phyloP scores from a whole-genome alignment of 2,113 vertebrate species.

The Ciconia stormi region DNA sequence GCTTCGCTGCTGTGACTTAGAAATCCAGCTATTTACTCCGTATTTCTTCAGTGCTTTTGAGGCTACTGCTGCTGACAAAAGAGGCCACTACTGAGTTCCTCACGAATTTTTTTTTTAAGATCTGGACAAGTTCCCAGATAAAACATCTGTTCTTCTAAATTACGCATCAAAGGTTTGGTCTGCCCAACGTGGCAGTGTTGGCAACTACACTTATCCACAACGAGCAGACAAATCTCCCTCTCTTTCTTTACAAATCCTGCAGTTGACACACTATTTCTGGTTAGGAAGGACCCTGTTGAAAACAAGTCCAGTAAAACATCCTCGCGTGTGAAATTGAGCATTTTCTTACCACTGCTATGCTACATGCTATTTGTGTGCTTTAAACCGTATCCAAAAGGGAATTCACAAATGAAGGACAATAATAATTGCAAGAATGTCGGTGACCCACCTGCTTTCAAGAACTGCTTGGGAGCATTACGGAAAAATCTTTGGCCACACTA shows the following conservation, averaged over 20 bases:
- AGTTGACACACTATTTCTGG: background rate
- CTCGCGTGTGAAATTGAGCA: background rate
- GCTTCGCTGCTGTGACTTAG: background rate
- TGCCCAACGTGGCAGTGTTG: background rate
- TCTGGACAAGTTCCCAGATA: slow-evolving; percentile 42
- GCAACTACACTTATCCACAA: background rate
- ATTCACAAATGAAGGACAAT: background rate
- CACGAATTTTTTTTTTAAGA: background rate
- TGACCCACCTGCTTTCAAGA: background rate
- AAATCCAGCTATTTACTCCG: background rate
- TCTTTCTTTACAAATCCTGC: background rate
- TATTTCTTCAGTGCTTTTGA: background rate
- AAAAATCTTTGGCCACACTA: background rate
- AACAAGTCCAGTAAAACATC: background rate
- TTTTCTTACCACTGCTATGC: background rate
- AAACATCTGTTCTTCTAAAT: slow-evolving; percentile 59
- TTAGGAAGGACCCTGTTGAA: background rate
- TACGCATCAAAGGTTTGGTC: background rate
- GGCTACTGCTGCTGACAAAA: background rate
- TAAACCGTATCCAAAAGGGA: background rate
- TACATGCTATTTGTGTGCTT: background rate
- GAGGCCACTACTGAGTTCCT: background rate
- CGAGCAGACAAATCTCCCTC: background rate
- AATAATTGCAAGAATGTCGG: background rate
- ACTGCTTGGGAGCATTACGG: background rate